phyloP scores from a whole-genome alignment of 2,888 invertebrate genomes.

The Scaptomyza caliginosa region DNA sequence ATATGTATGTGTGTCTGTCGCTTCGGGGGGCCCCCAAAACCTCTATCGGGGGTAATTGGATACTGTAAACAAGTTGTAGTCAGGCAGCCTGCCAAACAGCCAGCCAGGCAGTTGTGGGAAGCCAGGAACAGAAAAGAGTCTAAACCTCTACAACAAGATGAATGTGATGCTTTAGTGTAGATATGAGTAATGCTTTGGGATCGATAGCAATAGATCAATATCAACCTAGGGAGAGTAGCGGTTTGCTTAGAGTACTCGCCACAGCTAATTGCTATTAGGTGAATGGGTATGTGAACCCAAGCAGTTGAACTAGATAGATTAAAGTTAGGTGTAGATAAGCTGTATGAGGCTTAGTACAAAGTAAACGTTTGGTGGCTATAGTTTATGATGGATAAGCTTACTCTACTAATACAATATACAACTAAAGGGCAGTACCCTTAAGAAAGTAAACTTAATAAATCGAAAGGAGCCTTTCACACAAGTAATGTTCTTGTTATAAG shows the following conservation, averaged over 20 bases:
- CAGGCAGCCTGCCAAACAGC: no score
- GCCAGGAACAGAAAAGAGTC: constrained; percentile 35
- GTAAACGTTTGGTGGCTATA: no score
- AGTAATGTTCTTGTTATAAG: no score
- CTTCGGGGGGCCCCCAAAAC: constrained; percentile 63
- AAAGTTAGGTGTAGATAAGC: not conserved
- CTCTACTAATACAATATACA: no score
- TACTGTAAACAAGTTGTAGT: constrained; percentile 73
- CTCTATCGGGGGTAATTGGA: constrained; percentile 68
- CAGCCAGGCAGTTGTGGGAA: constrained; percentile 29
- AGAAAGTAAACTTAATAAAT: not conserved
- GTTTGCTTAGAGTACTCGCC: not conserved
- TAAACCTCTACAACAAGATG: constrained; percentile 41
- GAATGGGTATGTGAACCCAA: not conserved
- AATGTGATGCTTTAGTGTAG: constrained; percentile 56
- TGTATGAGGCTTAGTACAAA: not conserved
- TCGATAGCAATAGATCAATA: constrained; percentile 62
- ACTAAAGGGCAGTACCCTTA: not conserved
- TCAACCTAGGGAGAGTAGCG: not conserved
- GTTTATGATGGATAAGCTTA: no score
- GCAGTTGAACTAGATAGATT: not conserved
- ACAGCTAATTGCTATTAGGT: not conserved
- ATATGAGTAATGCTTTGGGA: constrained; percentile 63
- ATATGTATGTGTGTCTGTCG: constrained; percentile 22
- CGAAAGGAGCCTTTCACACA: no score